phyloP scores from a whole-genome alignment of 30 jellyfish, hydroid and myxozoan genomes.

The Hydractinia echinata region DNA sequence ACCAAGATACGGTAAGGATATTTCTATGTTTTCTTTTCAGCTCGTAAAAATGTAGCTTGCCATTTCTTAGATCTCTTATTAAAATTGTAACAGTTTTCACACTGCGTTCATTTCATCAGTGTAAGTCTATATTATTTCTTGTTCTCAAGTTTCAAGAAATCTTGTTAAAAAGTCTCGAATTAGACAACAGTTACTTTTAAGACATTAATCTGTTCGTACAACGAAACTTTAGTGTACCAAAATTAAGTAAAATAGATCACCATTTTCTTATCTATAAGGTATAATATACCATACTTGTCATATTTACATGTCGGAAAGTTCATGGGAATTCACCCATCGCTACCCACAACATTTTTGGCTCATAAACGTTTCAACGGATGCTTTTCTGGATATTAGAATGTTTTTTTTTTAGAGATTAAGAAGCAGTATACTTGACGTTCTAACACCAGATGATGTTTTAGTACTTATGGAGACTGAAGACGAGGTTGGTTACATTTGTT shows the following conservation, averaged over 20 bases:
- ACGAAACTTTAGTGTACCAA: too few species aligned
- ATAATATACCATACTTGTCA: background rate
- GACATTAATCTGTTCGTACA: too few species aligned
- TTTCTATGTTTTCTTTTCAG: background rate
- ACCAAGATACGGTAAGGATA: slow-evolving; percentile 6
- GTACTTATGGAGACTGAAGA: slow-evolving; percentile 40
- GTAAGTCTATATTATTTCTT: too few species aligned
- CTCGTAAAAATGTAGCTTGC: too few species aligned
- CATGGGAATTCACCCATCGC: background rate
- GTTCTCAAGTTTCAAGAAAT: too few species aligned
- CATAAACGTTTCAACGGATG: background rate
- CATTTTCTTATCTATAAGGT: background rate
- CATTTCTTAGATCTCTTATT: too few species aligned
- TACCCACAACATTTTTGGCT: too few species aligned
- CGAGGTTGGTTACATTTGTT: slow-evolving; percentile 18
- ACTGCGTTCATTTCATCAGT: too few species aligned
- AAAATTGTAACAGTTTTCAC: too few species aligned
- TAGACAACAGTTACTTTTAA: too few species aligned
- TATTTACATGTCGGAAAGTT: background rate
- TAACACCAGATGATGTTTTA: slow-evolving; percentile 40
- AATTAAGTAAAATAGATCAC: too few species aligned
- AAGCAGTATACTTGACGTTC: slow-evolving; percentile 23
- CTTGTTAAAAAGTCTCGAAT: too few species aligned
- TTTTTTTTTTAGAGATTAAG: slow-evolving; percentile 4
- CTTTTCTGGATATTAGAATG: background rate